Base-by-base conservation (phyloP, 2,888 invertebrate genomes). In the Byasa hedistus region DNA sequence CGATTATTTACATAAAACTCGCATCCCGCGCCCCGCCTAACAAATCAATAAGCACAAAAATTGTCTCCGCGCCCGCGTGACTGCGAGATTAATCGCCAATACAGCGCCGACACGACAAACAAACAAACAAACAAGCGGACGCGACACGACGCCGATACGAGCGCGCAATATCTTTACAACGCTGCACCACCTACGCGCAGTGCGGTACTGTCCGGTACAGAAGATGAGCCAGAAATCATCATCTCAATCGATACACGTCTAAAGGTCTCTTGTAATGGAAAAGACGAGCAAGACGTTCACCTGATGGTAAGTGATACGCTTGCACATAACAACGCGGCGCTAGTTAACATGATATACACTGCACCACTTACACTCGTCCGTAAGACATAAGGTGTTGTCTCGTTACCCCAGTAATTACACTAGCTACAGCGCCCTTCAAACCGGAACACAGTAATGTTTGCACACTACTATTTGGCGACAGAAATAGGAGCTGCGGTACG, bases 21-120 rank as follows among this genome's bases (percentile, higher is more conserved):
- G 67, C 67, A 63, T 60, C 56, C 22, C 59, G n/a, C n/a, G 48
- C 56, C n/a, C 55, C 24, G 56, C 58, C 52, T 58, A 51, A 67
- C 67, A 67, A 67, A 63, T 67, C 67, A 67, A 67, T 67, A 64
- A 55, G 27, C 39, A 57, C 62, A 56, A 67, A 67, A 63, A 67
- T 67, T 60, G 56, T 67, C 67, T 12, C 55, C 59, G 56, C 17
- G 32, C 58, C n/a, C 55, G 54, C 78, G 77, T 73, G 75, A 72
- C 68, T 63, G 24, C 75, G 85, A 89, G 87, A 90, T 89, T 85
- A 86, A 90, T 89, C 84, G 88, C 81, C 87, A 83, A 87, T 87
- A 84, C 68, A 77, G 64, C 83, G 87, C 81, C 87, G 83, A 87
- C 86, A 83, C 65, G 78, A 68, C 73, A 69, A 70, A 70, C 77